These are phyloP conservation scores for Aspidiotus destructor DNA, from an alignment of 2,888 invertebrate genomes.

Conservation along the genomic window DNA sequence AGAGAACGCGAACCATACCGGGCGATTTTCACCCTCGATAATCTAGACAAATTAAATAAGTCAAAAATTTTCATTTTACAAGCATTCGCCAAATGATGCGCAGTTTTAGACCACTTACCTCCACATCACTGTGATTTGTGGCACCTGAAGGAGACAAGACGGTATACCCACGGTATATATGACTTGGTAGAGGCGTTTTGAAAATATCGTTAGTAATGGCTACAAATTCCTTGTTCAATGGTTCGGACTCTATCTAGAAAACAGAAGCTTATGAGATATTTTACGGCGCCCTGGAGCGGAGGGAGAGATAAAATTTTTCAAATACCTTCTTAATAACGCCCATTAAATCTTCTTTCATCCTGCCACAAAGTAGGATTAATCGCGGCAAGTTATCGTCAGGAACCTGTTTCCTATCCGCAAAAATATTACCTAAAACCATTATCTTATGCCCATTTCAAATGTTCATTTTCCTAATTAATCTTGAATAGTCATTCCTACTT, in stretches of 20 bases:
- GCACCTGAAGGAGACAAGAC: conserved; percentile 18
- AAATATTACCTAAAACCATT: not conserved
- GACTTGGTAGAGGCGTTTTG: conserved; percentile 30
- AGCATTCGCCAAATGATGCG: not conserved
- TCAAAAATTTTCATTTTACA: not conserved
- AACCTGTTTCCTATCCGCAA: not conserved
- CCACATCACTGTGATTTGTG: conserved; percentile 7
- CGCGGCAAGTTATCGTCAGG: conserved; percentile 33
- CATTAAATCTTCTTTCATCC: conserved; percentile 33
- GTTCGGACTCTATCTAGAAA: conserved; percentile 32
- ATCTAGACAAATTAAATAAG: conserved; percentile 11
- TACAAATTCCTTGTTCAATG: conserved; percentile 36
- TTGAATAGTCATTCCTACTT: conserved; percentile 7
- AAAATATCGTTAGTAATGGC: conserved; percentile 35
- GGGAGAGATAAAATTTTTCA: not conserved
- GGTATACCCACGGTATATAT: conserved; percentile 31
- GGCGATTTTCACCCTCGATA: conserved; percentile 39
- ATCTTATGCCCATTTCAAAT: too few species aligned
- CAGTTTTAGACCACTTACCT: not conserved
- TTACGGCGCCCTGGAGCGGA: not conserved
- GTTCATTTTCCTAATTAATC: too few species aligned
- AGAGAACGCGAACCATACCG: conserved; percentile 59
- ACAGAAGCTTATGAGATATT: not conserved
- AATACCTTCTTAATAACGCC: conserved; percentile 30
- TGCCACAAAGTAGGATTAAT: conserved; percentile 37